Conservation (phyloP, 2,888 invertebrate species). For the Timandra comae region DNA sequence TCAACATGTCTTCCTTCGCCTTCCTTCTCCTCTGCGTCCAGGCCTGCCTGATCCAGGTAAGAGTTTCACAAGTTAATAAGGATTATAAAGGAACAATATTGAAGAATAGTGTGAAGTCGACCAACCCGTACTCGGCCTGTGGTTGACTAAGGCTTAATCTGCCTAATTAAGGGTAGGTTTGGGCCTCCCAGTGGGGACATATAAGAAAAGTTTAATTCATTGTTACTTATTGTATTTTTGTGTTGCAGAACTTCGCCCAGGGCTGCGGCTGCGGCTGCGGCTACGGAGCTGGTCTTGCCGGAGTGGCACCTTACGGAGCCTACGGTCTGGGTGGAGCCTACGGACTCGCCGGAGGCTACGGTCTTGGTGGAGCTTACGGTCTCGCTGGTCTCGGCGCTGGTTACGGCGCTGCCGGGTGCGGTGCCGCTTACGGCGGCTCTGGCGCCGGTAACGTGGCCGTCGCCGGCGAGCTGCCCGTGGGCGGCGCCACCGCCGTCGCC, state of each 20-base stretch:
- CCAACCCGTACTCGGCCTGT: no score
- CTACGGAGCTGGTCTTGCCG: no score
- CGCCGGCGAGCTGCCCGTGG: conserved; percentile 16
- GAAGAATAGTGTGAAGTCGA: no score
- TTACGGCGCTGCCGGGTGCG: conserved; percentile 12
- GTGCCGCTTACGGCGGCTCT: conserved; percentile 7
- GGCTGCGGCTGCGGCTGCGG: conserved; percentile 25
- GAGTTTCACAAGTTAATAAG: no score
- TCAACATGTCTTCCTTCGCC: conserved; percentile 27
- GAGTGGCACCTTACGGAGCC: not conserved
- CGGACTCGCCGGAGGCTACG: conserved; percentile 7
- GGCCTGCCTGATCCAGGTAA: conserved; percentile 36
- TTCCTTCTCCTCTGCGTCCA: conserved; percentile 27
- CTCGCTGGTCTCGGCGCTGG: conserved; percentile 12
- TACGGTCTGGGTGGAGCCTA: conserved; percentile 8
- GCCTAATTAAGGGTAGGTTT: no score
- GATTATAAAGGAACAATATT: no score
- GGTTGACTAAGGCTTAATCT: no score
- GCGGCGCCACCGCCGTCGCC: conserved; percentile 22
- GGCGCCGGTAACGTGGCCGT: conserved; percentile 14
- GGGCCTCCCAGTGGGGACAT: conserved; percentile 31
- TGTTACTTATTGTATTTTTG: no score
- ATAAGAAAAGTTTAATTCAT: no score
- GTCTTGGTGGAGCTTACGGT: conserved; percentile 1
- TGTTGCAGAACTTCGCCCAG: conserved; percentile 29